Percentiles rank a stretch among this genome's conserved stretches.
Conservation (phyloP, 2,797 vertebrate species). For the Corythornis leucogaster region DNA sequence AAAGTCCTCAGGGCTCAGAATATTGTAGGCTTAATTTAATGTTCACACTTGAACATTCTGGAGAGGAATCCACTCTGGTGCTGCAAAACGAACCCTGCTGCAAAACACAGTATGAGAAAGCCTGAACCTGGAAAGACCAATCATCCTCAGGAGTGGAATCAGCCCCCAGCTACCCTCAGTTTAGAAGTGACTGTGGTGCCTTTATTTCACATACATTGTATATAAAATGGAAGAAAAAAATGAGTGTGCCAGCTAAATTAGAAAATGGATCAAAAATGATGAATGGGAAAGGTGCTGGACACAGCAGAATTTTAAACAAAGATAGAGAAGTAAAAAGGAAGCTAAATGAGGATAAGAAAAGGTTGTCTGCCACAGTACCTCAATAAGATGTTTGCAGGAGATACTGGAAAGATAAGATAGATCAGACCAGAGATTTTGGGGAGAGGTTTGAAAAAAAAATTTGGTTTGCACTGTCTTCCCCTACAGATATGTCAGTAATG, state of each 20-base stretch:
- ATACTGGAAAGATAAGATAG: neutral
- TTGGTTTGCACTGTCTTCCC: neutral
- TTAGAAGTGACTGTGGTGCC: neutral
- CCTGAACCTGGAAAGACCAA: neutral
- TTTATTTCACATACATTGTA: neutral
- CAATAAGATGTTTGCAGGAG: neutral
- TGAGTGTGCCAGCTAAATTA: neutral
- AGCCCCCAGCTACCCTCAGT: neutral
- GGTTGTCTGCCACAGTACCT: neutral
- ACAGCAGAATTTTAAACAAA: neutral
- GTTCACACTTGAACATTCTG: neutral
- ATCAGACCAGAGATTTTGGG: neutral
- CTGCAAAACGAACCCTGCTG: neutral
- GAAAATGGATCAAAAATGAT: neutral
- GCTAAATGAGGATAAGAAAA: neutral
- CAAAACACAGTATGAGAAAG: neutral
- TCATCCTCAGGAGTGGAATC: neutral
- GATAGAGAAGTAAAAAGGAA: neutral
- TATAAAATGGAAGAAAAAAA: neutral
- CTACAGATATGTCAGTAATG: accelerated
- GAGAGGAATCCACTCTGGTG: neutral
- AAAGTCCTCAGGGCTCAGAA: neutral
- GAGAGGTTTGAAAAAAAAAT: neutral
- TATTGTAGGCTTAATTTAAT: neutral
- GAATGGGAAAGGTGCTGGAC: neutral